Evolutionary conservation across 92 coral and sea anemone genomes (phyloP).

Genomic region (Epizoanthus rinbou): DNA sequence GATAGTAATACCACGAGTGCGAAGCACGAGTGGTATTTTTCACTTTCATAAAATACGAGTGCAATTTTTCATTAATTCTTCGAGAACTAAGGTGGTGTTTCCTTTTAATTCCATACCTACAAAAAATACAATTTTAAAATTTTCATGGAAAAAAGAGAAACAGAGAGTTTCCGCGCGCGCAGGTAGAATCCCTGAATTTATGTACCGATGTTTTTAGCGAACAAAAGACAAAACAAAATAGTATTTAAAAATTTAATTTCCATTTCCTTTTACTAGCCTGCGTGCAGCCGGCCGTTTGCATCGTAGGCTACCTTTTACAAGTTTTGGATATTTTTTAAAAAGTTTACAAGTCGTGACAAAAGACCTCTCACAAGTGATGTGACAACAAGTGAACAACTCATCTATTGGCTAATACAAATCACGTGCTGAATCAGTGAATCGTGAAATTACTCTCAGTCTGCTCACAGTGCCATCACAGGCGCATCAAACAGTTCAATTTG

Average conservation of each 20-base stretch:
- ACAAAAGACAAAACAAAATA: conserved; percentile 4
- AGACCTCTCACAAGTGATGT: background rate
- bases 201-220: background rate
- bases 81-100: background rate
- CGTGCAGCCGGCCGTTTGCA: no score
- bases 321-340: background rate
- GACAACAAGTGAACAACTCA: no score
- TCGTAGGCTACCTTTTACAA: background rate
- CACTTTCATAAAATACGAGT: no score
- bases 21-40: no score
- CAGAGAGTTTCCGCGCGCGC: background rate
- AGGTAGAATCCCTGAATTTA: background rate
- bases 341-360: conserved; percentile 1
- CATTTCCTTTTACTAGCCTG: background rate
- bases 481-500: no score
- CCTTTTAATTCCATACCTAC: background rate
- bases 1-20: no score
- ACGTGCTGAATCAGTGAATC: no score
- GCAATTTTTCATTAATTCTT: no score
- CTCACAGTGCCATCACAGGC: no score
- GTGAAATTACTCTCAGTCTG: no score
- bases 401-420: no score
- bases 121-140: no score
- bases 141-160: background rate
- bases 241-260: background rate